Evolutionary conservation across 2,888 invertebrate species (phyloP).

Genomic region (Metacarcinus magister): DNA sequence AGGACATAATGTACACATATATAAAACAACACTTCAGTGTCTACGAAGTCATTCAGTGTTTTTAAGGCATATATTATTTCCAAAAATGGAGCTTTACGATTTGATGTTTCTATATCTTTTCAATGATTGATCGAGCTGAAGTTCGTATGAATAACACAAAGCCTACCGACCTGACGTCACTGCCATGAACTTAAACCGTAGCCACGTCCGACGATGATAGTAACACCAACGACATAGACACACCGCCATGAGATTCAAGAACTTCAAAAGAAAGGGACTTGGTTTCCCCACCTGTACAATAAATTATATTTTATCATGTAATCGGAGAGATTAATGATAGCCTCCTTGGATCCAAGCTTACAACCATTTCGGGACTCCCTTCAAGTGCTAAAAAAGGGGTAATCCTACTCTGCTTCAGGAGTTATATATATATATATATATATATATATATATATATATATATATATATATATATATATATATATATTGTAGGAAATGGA

Average conservation of each 20-base stretch:
- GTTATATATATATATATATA: not conserved
- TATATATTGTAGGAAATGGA: not conserved
- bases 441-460: not conserved
- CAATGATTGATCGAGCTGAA: not conserved
- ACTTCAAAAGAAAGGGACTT: not conserved
- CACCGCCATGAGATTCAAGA: not conserved
- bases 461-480: slow-evolving; percentile 11
- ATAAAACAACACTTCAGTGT: too few species aligned
- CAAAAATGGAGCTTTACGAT: too few species aligned
- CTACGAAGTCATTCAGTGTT: too few species aligned
- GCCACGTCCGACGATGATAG: not conserved
- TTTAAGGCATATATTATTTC: too few species aligned
- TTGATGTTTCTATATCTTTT: too few species aligned
- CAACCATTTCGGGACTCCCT: not conserved
- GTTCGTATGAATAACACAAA: not conserved
- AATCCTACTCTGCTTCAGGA: not conserved
- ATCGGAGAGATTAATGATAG: not conserved
- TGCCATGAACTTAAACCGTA: not conserved
- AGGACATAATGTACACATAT: too few species aligned
- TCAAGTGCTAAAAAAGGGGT: not conserved
- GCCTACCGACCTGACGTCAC: not conserved
- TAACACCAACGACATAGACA: not conserved
- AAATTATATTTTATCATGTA: not conserved
- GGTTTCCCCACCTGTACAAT: not conserved
- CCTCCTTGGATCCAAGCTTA: not conserved